Evolutionary conservation across 2,888 invertebrate species (phyloP), one percentile per base, ranked within the genome.

Genomic region (Lacanobia oleracea): DNA sequence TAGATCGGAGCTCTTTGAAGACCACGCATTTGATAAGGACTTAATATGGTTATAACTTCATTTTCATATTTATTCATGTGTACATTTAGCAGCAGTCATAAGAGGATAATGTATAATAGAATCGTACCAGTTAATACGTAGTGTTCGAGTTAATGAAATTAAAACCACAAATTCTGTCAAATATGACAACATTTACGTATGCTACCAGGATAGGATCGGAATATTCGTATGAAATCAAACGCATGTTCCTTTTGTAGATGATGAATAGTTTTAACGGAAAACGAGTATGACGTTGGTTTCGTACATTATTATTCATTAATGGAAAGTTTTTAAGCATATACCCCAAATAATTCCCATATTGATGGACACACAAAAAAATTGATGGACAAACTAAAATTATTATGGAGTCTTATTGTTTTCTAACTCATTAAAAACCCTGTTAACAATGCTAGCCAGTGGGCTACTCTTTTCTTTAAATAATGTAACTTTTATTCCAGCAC

Each of bases 21-120:
- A 66, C 72, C 63, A 83, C 57, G 54, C 75, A 8, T 48, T 56
- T 65, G 83, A 79, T 81, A 83, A 56, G 40, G 14, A 37, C 21
- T 61, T 43, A 57, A 56, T 60, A 59, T 60, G 60, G 27, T 23
- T 48, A 16, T 40, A 43, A 64, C 66, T 59, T 64, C 16, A 51
- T 43, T 62, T 62, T 18, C 12, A 61, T 27, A 63, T 50, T 60
- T 40, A 45, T 67, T 70, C 37, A 69, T 69, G 37, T 43, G 6
- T 23, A 3, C 5, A 59, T 40, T n/a, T 23, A 2, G 27, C 45
- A 56, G 21, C 10, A 64, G 12, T 2, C 33, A 23, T 21, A n/a
- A 27, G 12, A 63, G 57, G 51, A 53, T 40, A 77, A 59, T 69
- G 0, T 5, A 18, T 9, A 51, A 16, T 53, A n/a, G 7, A 51